These are phyloP conservation scores for Euphonia xanthogaster DNA, from an alignment of 2,797 vertebrate species.

Conservation along the genomic window DNA sequence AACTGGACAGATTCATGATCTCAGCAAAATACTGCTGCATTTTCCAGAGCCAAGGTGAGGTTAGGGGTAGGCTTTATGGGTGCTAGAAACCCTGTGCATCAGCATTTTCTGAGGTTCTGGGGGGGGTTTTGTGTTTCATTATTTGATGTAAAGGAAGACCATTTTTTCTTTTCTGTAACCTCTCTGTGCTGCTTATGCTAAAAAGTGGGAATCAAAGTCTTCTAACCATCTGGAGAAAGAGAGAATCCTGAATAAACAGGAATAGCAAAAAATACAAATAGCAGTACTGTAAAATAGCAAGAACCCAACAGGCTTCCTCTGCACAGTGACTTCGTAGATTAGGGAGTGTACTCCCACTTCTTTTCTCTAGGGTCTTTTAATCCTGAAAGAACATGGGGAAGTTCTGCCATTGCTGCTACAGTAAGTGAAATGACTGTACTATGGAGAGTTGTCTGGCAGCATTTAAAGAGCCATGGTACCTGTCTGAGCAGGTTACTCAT, in stretches of 20 bases:
- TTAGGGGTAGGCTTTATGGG: background rate
- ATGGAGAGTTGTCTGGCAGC: background rate
- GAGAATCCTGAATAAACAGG: background rate
- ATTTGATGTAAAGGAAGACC: background rate
- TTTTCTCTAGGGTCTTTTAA: background rate
- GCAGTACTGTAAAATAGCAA: background rate
- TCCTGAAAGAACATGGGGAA: background rate
- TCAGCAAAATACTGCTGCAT: background rate
- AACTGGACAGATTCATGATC: background rate
- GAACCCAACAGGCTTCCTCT: background rate
- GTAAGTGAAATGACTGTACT: background rate
- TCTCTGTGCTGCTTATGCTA: background rate
- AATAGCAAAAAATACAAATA: background rate
- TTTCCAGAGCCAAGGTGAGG: background rate
- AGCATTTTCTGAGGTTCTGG: background rate
- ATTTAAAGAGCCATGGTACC: background rate
- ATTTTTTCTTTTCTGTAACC: background rate
- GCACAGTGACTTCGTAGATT: background rate
- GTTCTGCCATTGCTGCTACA: background rate
- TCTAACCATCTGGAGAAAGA: background rate
- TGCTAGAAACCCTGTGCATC: background rate
- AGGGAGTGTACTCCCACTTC: background rate
- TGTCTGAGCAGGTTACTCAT: background rate
- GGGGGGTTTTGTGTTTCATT: background rate
- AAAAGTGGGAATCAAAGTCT: background rate